Evolutionary conservation across 2,888 invertebrate species (phyloP).

Genomic region (Chironomus riparius): DNA sequence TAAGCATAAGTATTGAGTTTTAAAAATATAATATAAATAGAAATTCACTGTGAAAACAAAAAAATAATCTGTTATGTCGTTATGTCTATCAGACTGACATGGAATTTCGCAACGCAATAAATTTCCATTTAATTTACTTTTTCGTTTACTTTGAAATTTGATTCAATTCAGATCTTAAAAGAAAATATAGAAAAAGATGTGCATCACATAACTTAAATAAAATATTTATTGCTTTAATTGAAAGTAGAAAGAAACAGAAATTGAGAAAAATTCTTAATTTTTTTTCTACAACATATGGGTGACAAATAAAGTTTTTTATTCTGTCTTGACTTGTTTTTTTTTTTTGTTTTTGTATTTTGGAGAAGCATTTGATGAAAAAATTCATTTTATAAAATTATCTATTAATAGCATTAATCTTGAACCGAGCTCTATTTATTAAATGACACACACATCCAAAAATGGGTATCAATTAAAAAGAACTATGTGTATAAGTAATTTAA

Average conservation of each 20-base stretch:
- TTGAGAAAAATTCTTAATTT: neutral
- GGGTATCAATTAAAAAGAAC: conserved; percentile 13
- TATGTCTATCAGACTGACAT: too few species aligned
- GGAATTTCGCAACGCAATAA: too few species aligned
- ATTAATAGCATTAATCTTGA: conserved; percentile 23
- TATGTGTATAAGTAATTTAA: neutral
- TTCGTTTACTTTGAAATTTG: too few species aligned
- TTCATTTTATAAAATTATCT: conserved; percentile 10
- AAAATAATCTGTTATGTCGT: too few species aligned
- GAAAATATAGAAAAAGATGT: neutral
- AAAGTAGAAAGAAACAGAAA: neutral
- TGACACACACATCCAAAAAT: neutral
- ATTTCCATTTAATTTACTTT: too few species aligned
- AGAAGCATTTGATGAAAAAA: neutral
- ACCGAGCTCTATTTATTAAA: neutral
- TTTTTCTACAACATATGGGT: conserved; percentile 12
- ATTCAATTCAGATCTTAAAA: neutral
- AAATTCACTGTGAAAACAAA: too few species aligned
- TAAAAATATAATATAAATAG: too few species aligned
- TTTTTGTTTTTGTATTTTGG: neutral
- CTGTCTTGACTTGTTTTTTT: neutral
- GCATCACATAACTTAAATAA: neutral
- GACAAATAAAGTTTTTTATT: conserved; percentile 1
- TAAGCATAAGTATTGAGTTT: too few species aligned
- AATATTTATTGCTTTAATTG: conserved; percentile 20